Conservation (phyloP, 2,113 vertebrate species). For the Heterochromis multidens region DNA sequence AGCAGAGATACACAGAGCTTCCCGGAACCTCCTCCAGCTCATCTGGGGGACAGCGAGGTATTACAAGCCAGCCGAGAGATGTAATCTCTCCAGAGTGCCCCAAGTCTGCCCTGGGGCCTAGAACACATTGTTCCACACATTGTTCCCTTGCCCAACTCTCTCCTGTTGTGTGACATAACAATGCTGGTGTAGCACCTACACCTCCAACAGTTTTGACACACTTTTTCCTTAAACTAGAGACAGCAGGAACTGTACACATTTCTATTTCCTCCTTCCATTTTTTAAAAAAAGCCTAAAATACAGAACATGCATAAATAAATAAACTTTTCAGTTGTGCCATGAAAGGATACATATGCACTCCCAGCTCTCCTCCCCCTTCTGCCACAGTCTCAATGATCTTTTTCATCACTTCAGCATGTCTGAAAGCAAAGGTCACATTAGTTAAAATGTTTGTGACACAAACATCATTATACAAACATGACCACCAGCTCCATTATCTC, state of each 20-base stretch:
- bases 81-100: background rate
- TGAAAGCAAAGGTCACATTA: slow-evolving; percentile 55
- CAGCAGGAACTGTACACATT: no score
- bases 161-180: background rate
- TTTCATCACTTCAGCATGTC: slow-evolving; percentile 99
- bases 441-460: background rate
- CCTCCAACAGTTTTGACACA: background rate
- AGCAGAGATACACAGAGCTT: no score
- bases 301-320: background rate
- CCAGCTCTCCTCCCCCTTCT: slow-evolving; percentile 97
- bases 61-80: background rate
- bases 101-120: background rate
- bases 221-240: background rate
- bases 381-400: slow-evolving; percentile 99
- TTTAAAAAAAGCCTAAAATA: background rate
- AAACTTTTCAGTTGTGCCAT: no score
- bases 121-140: no score
- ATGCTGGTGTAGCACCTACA: background rate
- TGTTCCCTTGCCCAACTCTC: background rate
- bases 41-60: background rate
- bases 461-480: background rate
- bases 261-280: background rate
- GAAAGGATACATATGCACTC: slow-evolving; percentile 99
- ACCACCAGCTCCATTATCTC: rapidly evolving
- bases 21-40: background rate